These are phyloP conservation scores for Tupiocoris notatus DNA, from an alignment of 2,888 invertebrate genomes.

Conservation along the genomic window DNA sequence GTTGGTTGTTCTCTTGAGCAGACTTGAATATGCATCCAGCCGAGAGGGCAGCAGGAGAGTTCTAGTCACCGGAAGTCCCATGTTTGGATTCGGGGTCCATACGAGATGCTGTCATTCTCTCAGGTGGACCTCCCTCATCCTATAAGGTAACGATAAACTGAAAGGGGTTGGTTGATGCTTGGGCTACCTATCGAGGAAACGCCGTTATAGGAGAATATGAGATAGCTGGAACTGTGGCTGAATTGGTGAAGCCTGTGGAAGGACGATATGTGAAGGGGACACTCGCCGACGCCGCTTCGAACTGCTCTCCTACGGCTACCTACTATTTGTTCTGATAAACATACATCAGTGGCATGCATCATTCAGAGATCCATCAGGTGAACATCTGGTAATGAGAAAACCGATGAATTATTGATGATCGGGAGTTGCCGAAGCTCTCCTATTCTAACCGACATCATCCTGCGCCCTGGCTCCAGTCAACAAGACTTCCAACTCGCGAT, in stretches of 20 bases:
- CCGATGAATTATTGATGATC: constrained; percentile 44
- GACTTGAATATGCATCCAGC: constrained; percentile 35
- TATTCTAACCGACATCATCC: constrained; percentile 15
- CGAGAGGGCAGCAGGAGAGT: background rate
- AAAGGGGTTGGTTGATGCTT: background rate
- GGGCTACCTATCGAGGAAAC: background rate
- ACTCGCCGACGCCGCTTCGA: constrained; percentile 9
- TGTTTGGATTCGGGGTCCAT: constrained; percentile 40
- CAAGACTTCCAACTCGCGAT: constrained; percentile 39
- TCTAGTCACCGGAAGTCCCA: background rate
- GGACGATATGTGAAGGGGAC: constrained; percentile 8
- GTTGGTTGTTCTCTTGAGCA: background rate
- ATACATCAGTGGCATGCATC: constrained; percentile 44
- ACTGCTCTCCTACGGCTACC: constrained; percentile 14
- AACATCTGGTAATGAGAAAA: constrained; percentile 47
- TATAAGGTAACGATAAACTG: constrained; percentile 32
- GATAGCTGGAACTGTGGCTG: too few species aligned
- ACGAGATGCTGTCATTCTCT: constrained; percentile 34
- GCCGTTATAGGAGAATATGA: too few species aligned
- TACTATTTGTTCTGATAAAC: constrained; percentile 43
- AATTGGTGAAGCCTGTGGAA: background rate
- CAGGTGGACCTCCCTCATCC: constrained; percentile 11
- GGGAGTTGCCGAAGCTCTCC: background rate
- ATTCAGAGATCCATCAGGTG: constrained; percentile 46
- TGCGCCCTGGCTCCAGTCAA: constrained; percentile 21